Base-by-base conservation (phyloP, 2,113 vertebrate genomes). In the Calypte anna region DNA sequence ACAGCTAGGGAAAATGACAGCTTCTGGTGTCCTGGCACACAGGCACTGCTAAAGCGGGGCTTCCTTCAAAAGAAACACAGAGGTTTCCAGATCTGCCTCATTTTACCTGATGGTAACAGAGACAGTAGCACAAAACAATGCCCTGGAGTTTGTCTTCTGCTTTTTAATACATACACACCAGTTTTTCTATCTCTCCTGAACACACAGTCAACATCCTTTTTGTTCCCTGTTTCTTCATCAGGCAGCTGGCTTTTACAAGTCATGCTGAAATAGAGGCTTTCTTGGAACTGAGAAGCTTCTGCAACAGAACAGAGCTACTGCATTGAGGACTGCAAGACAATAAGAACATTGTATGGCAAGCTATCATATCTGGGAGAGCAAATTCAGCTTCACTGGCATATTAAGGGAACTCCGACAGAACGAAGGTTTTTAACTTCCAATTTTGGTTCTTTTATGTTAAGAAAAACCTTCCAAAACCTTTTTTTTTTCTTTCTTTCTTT, bases 231-330 rank as follows among this genome's bases (percentile, higher is more conserved):
- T 73, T 73, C 72, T 54, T 59, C 67, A 74, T 12, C n/a, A 59
- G 72, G 48, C 78, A 96, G 87, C 90, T 93, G 82, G 2, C 31
- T 82, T 79, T 86, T 51, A 79, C 66, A 82, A 69, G 69, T 69
- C 82, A 25, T 51, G 50, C 63, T 33, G 59, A 86, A 88, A 90
- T 0, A 93, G 72, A 80, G 54, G 55, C 43, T 80, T 62, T 55
- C 63, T 92, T 80, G 5, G 25, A 87, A 66, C 38, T 7, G 24
- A 91, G 72, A 77, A 55, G 75, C 82, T 92, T 66, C 82, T 94
- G 90, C 82, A 79, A 38, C 30, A 77, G 38, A 82, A 79, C 31
- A 82, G 67, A 88, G 85, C 90, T 90, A 20, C 28, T 43, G 51
- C 72, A 73, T 3, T 63, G 59, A 94, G 59, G 48, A 20, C 40